Base-by-base conservation (phyloP, 2,797 vertebrate genomes). In the Tiaroga cobitis region DNA sequence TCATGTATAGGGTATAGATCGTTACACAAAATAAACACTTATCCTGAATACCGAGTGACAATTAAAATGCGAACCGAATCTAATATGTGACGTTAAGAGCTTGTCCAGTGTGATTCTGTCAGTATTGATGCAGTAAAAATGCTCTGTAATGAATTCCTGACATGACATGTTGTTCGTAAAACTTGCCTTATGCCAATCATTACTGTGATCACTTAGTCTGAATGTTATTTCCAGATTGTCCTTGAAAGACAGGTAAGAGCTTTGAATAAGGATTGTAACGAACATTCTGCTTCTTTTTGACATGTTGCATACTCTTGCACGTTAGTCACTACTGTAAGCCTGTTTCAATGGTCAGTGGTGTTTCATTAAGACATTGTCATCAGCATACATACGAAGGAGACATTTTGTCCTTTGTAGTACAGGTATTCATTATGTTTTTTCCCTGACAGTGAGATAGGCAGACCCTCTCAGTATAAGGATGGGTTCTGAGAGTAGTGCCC, bases 401-500 rank as follows among this genome's bases (percentile, higher is more conserved):
- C 54, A 2, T 39, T 39, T 34, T 77, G 74, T 18, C 54, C 37
- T 37, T 37, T n/a, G 13, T 54, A 34, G 8, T 37, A 16, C 13
- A 54, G 29, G 24, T 51, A n/a, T n/a, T 69, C 29, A n/a, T 56
- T 19, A 32, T 24, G 29, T 43, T 63, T 81, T 49, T 77, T 16
- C 34, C 26, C 39, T 65, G 24, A 24, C 37, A 34, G 29, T 56
- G 72, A 68, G 7, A 51, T 70, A 67, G 24, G 34, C 46, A 39
- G 46, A 80, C 19, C 37, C 3, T 4, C 3, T 37, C 29, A 80
- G 78, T 82, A 76, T 84, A 43, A 89, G 87, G 87, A 99, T 99
- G 98, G 98, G 98, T 86, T 96, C 97, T 0, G 98, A 99, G 95
- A 99, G 91, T 94, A 99, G 98, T 0, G 95, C 96, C 76, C 81